Evolutionary conservation across 2,113 vertebrate genomes (phyloP).

Genomic region (Calyptommatus sinebrachiatus): DNA sequence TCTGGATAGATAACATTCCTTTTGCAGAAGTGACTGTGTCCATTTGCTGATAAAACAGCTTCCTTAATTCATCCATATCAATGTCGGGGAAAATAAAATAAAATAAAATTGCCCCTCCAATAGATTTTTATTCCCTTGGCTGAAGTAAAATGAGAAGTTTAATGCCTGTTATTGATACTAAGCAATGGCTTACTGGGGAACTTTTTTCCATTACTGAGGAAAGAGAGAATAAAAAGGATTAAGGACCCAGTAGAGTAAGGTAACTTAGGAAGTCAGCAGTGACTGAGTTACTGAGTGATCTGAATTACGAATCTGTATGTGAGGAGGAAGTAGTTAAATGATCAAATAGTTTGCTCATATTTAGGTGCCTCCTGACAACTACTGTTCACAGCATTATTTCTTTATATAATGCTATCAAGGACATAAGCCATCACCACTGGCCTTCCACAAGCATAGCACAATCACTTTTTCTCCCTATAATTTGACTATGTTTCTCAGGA

Average conservation of each 20-base stretch:
- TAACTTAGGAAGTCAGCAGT: neutral
- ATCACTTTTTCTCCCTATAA: no score
- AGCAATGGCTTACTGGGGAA: neutral
- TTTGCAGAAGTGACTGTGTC: slow-evolving; percentile 6
- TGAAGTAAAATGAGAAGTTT: neutral
- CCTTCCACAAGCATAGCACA: no score
- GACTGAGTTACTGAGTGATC: neutral
- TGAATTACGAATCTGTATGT: no score
- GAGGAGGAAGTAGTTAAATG: neutral
- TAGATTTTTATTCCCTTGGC: slow-evolving; percentile 10
- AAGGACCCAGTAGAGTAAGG: fast-evolving
- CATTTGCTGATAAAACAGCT: slow-evolving; percentile 14
- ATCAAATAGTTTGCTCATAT: neutral
- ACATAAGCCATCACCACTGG: no score
- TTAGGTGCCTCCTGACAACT: no score
- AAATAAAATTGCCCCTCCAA: slow-evolving; percentile 10
- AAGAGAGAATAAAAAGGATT: neutral
- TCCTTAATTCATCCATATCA: slow-evolving; percentile 14
- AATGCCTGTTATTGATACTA: neutral
- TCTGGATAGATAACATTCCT: slow-evolving; percentile 19
- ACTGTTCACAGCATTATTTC: no score
- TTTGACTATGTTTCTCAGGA: no score
- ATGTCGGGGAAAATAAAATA: slow-evolving; percentile 8
- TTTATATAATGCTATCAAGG: no score
- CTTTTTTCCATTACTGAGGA: neutral